Evolutionary conservation across 2,113 vertebrate genomes (phyloP), one percentile per base, ranked within the genome.

Genomic region (Sitta europaea): DNA sequence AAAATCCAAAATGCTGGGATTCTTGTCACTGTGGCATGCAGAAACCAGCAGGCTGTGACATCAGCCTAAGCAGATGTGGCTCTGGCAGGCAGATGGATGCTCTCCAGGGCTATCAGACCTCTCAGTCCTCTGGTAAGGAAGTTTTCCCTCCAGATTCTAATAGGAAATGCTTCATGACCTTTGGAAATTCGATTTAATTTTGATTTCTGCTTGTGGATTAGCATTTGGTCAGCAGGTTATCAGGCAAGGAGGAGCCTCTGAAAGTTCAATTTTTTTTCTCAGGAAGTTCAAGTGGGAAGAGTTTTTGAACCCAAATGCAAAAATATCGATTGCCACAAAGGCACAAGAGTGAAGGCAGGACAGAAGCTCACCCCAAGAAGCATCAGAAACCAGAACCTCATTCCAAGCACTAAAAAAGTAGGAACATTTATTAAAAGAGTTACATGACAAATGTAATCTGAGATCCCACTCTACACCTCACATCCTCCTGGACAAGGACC

Each of bases 371-470:
- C 19, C 42, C 14, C 4, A 12, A 63, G 73, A 67, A 81, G 50
- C 33, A 80, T 5, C 50, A 82, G 31, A 78, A 78, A 87, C 48
- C 48, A 94, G 51, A 80, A 40, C 12, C 15, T 71, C n/a, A 40
- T 91, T 92, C 58, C 33, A 59, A 68, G 90, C 74, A 68, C 70
- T 92, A 35, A 70, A 76, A 86, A 82, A 35, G 53, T 19, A 70
- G 45, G 80, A 85, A 70, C 1, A 3, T 96, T 97, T 96, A 96
- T 96, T 96, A 36, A 50, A 20, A 63, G 72, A 71, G n/a, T 62
- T 55, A 48, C 25, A n/a, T 15, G 67, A 36, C 36, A 76, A 75
- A 74, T 0, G 13, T 6, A 11, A 11, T 62, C 75, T 21, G 35
- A 88, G 62, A 28, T 79, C 27, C 50, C 0, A 2, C 86, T 86